Percentiles rank a stretch among this genome's conserved stretches.
Conservation (phyloP, 2,113 vertebrate genomes). For the Hippopotamus amphibius region DNA sequence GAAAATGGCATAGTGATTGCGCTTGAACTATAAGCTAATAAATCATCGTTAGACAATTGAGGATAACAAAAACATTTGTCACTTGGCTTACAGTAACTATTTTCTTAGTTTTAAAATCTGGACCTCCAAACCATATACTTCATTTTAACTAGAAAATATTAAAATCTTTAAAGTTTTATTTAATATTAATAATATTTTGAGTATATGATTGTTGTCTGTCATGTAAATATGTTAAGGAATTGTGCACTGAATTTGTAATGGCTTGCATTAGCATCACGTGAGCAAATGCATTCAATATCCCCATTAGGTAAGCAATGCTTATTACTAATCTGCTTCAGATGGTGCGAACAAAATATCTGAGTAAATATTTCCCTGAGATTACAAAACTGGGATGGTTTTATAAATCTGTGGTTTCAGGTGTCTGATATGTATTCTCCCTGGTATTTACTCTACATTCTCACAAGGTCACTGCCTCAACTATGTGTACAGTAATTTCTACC, state of each 20-base stretch:
- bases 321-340: not conserved
- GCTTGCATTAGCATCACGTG: not conserved
- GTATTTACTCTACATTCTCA: not conserved
- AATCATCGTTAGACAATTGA: not conserved
- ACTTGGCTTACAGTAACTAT: not conserved
- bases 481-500: not conserved
- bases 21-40: constrained; percentile 37
- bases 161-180: not conserved
- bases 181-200: not conserved
- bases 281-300: not conserved
- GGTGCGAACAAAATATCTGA: not conserved
- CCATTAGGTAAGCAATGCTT: not conserved
- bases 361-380: not conserved
- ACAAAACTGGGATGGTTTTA: not conserved
- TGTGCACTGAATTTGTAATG: not conserved
- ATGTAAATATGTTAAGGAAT: not conserved
- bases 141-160: not conserved
- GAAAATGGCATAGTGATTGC: not conserved
- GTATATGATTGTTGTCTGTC: not conserved
- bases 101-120: constrained; percentile 48
- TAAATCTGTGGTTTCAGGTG: not conserved
- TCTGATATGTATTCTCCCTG: not conserved
- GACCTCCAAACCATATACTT: not conserved
- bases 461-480: not conserved
- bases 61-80: not conserved